These are phyloP conservation scores for Leptinotarsa texana DNA, from an alignment of 1,140 invertebrate species.

Conservation along the genomic window DNA sequence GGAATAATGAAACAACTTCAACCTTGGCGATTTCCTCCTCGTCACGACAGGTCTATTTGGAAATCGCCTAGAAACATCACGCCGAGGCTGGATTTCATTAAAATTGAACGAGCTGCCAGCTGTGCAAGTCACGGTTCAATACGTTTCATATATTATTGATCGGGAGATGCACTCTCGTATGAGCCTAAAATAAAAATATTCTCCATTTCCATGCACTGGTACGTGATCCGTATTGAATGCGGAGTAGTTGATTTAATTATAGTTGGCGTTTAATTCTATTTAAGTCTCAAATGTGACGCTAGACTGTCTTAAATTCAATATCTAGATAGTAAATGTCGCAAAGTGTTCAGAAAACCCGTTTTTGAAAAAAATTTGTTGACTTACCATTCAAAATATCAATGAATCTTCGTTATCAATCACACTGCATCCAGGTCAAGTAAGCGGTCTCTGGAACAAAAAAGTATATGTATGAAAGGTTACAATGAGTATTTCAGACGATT, in stretches of 20 bases:
- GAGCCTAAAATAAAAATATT: background rate
- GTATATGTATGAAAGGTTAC: no score
- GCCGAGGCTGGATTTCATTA: constrained; percentile 1
- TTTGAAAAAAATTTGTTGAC: background rate
- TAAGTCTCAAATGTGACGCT: background rate
- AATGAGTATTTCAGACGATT: no score
- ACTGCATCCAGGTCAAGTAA: no score
- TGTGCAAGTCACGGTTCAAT: constrained; percentile 19
- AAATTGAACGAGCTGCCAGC: constrained; percentile 27
- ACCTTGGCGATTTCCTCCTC: background rate
- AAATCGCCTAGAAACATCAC: constrained; percentile 5
- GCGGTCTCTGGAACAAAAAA: no score
- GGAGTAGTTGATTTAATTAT: background rate
- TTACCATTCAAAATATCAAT: no score
- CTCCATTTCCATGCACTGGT: background rate
- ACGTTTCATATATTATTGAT: constrained; percentile 9
- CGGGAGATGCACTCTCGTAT: background rate
- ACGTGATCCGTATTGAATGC: background rate
- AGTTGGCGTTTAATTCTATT: no score
- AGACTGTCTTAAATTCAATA: background rate
- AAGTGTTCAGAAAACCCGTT: background rate
- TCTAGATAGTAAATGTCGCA: background rate
- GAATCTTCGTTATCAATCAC: no score
- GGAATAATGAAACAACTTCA: background rate
- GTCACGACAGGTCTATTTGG: background rate